These are phyloP conservation scores for Rana temporaria DNA, from an alignment of 2,113 vertebrate species.

Conservation along the genomic window DNA sequence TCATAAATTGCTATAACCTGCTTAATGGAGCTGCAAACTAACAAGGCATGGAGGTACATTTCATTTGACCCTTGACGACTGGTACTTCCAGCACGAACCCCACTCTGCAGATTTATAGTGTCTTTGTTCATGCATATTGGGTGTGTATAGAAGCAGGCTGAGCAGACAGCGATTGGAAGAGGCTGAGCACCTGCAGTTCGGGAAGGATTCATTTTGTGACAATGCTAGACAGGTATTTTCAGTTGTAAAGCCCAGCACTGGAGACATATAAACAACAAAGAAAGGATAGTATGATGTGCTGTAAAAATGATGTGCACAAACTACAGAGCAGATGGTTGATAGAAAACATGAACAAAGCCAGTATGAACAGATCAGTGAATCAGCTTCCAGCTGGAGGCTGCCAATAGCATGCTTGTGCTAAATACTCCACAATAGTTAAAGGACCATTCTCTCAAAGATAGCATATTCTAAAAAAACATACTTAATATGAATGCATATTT, in stretches of 20 bases:
- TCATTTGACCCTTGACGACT: constrained; percentile 53
- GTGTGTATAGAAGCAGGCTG: not conserved
- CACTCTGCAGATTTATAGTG: constrained; percentile 46
- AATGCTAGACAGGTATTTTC: constrained; percentile 13
- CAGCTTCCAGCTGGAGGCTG: constrained; percentile 30
- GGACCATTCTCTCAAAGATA: too few species aligned
- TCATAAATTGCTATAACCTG: constrained; percentile 55
- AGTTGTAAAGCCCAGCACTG: constrained; percentile 22
- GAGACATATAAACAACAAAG: not conserved
- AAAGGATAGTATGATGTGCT: not conserved
- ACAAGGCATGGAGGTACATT: constrained; percentile 57
- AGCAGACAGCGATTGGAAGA: constrained; percentile 13
- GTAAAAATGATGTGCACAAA: constrained; percentile 32
- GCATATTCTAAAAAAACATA: too few species aligned
- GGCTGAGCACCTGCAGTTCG: constrained; percentile 9
- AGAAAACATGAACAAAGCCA: constrained; percentile 23
- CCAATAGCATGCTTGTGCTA: constrained; percentile 16
- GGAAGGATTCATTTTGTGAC: not conserved
- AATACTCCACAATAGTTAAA: constrained; percentile 5
- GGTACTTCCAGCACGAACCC: constrained; percentile 38
- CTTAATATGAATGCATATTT: too few species aligned
- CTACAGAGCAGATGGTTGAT: constrained; percentile 42
- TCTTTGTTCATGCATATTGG: constrained; percentile 12
- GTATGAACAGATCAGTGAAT: constrained; percentile 40
- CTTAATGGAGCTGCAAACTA: constrained; percentile 57